Evolutionary conservation across 2,797 vertebrate genomes (phyloP), one percentile per base, ranked within the genome.

Genomic region (Eulemur rubriventer): DNA sequence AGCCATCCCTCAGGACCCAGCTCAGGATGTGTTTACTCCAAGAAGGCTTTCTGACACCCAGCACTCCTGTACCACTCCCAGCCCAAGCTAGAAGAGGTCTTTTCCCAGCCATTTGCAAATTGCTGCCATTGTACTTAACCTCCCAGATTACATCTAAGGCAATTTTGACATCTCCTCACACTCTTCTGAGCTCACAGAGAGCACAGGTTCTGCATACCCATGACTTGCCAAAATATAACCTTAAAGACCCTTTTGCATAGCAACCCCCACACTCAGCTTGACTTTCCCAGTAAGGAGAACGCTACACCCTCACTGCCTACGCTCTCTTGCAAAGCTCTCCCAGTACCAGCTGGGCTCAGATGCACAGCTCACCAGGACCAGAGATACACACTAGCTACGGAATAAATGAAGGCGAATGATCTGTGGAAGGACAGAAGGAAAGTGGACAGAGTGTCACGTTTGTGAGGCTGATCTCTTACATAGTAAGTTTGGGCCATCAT

Each of bases 361-460:
- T 0, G 2, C 3, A 18, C 12, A 38, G 48, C 18, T 69, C 3
- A 2, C 24, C 41, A 11, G 14, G 1, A 8, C 0, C 16, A 14
- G 30, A 65, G 70, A 35, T 8, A 26, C 0, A 16, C 20, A 57
- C 7, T 18, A 48, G 33, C 18, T 46, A 35, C 0, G 46, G 35
- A 9, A 22, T 13, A 81, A 63, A 38, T 4, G 20, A 46, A 61
- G 18, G 28, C 2, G 30, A 2, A 2, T 13, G 38, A 14, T 46
- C 14, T 6, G 0, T 1, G 24, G 52, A 50, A 83, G 43, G 50
- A 52, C 1, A 8, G 12, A 22, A 61, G 30, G 35, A 50, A 55
- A 35, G 14, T 20, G 89, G 76, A 55, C 13, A 7, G 24, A 48
- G 16, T n/a, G 59, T 35, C 14, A 6, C 1, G 3, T 20, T 0